Evolutionary conservation across 2,888 invertebrate genomes (phyloP).

Genomic region (Sisyra terminalis): DNA sequence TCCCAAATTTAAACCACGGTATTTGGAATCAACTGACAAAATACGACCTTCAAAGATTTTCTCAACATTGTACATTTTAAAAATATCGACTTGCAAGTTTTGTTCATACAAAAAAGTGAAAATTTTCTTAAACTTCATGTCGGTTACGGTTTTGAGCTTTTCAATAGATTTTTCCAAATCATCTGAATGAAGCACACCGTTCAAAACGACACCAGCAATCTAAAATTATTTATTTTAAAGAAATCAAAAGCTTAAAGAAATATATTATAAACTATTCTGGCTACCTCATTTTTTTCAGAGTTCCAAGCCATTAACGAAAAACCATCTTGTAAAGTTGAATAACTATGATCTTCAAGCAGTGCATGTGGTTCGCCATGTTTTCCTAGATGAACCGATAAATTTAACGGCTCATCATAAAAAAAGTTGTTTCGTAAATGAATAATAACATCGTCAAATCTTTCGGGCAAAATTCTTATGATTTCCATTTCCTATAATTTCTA

Average conservation of each 20-base stretch:
- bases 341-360: conserved; percentile 55
- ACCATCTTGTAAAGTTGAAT: conserved; percentile 54
- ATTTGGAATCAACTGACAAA: conserved; percentile 54
- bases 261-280: neutral
- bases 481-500: conserved; percentile 19
- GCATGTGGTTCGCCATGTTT: conserved; percentile 49
- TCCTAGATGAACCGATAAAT: conserved; percentile 60
- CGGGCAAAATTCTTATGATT: conserved; percentile 29
- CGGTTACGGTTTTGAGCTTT: conserved; percentile 45
- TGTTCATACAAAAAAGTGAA: conserved; percentile 58
- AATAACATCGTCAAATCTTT: conserved; percentile 43
- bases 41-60: conserved; percentile 66
- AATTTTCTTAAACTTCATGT: conserved; percentile 60
- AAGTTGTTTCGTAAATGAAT: conserved; percentile 54
- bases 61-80: conserved; percentile 45
- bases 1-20: conserved; percentile 58
- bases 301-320: conserved; percentile 51
- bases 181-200: conserved; percentile 56
- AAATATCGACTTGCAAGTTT: conserved; percentile 52
- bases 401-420: conserved; percentile 73
- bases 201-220: conserved; percentile 64
- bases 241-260: neutral
- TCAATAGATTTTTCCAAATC: conserved; percentile 53
- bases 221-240: conserved; percentile 25
- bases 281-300: conserved; percentile 42